Conservation (phyloP, 2,888 invertebrate species). For the Spisula solida region DNA sequence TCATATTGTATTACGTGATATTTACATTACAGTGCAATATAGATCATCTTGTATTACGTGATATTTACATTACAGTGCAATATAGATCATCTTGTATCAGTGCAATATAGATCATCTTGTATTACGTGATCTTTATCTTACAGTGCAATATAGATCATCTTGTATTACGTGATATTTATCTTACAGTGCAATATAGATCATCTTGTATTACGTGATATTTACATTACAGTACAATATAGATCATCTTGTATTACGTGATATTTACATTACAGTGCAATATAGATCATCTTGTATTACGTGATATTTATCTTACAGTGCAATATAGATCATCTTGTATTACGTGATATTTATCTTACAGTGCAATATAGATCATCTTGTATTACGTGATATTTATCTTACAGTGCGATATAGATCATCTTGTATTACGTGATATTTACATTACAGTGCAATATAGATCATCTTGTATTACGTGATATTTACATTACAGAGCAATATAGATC, state of each 20-base stretch:
- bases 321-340: conserved; percentile 94
- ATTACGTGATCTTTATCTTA: conserved; percentile 92
- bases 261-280: too few relatives aligned
- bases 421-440: conserved; percentile 93
- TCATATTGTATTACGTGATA: conserved; percentile 94
- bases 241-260: conserved; percentile 94
- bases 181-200: conserved; percentile 95
- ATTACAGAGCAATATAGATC: conserved; percentile 94
- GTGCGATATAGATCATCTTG: conserved; percentile 94
- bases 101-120: conserved; percentile 94
- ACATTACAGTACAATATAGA: conserved; percentile 94
- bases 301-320: too few relatives aligned
- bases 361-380: conserved; percentile 94
- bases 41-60: conserved; percentile 93
- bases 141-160: conserved; percentile 94
- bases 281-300: conserved; percentile 93
- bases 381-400: too few relatives aligned
- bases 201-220: conserved; percentile 92
- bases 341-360: too few relatives aligned
- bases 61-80: too few relatives aligned
- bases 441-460: conserved; percentile 94
- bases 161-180: conserved; percentile 93
- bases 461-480: conserved; percentile 93
- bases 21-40: too few relatives aligned
- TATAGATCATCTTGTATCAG: conserved; percentile 94